phyloP scores from a whole-genome alignment of 2,888 invertebrate genomes.

The Machimus atricapillus region DNA sequence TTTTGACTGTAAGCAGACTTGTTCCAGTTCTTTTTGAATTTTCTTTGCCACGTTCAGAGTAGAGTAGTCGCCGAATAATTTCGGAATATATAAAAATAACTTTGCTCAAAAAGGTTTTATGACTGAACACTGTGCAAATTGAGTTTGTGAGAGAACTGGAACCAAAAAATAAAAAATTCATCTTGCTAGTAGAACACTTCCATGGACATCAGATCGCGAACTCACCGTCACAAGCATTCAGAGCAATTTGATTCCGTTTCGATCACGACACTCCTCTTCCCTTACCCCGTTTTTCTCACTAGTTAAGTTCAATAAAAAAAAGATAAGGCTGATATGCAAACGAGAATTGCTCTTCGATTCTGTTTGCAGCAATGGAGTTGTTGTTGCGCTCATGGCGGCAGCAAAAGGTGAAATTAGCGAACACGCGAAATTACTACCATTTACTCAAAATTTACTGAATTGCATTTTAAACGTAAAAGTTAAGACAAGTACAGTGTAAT shows the following conservation, averaged over 20 bases:
- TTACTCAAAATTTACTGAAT: slow-evolving; percentile 30
- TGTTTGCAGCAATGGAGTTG: slow-evolving; percentile 23
- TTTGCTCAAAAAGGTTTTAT: not conserved
- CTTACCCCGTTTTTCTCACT: not conserved
- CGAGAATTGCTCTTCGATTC: slow-evolving; percentile 36
- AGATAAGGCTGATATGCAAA: slow-evolving; percentile 34
- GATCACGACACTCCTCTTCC: not conserved
- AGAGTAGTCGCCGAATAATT: not conserved
- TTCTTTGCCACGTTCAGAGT: not conserved
- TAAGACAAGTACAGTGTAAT: slow-evolving; percentile 36
- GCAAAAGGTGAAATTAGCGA: not conserved
- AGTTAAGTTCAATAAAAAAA: slow-evolving; percentile 6
- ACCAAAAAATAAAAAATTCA: not conserved
- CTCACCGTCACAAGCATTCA: slow-evolving; percentile 26
- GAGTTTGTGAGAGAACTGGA: not conserved
- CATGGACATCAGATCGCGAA: not conserved
- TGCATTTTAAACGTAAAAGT: slow-evolving; percentile 28
- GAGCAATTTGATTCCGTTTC: not conserved
- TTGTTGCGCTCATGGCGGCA: not conserved
- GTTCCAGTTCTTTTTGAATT: slow-evolving; percentile 12
- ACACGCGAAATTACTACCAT: slow-evolving; percentile 7
- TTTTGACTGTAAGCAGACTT: slow-evolving; percentile 30
- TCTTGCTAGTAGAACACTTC: slow-evolving; percentile 2
- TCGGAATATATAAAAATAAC: not conserved
- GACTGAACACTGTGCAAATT: not conserved